Conservation (phyloP, 2,113 vertebrate genomes). For the Benitochromis conjunctus region DNA sequence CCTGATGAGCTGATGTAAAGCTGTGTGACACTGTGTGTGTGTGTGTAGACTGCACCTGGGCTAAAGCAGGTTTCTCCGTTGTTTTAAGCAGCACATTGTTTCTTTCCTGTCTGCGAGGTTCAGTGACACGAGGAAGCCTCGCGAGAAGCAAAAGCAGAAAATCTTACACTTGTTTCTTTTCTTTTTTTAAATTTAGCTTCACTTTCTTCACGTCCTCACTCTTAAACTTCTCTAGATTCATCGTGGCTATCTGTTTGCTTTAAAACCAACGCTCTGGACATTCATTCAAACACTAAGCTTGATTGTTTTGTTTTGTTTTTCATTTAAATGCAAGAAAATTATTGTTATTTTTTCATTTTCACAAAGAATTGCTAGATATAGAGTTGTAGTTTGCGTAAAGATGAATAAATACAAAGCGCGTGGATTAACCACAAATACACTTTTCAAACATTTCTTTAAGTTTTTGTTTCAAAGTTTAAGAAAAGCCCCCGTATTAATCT, state of each 20-base stretch:
- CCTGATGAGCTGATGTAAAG: conserved; percentile 7
- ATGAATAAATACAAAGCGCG: neutral
- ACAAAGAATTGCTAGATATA: neutral
- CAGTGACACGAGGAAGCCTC: neutral
- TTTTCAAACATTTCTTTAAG: neutral
- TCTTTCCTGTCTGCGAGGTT: neutral
- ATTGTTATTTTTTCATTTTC: neutral
- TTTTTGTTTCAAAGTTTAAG: neutral
- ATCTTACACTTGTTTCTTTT: neutral
- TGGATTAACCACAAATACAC: neutral
- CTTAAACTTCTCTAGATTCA: neutral
- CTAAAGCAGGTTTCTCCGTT: neutral
- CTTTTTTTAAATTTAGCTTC: neutral
- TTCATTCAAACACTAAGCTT: neutral
- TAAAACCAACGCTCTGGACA: neutral
- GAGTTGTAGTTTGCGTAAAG: neutral
- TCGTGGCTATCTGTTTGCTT: neutral
- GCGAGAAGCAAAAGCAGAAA: neutral
- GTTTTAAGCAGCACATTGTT: neutral
- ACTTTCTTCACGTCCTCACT: neutral
- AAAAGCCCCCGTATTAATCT: neutral
- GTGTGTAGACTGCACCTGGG: neutral
- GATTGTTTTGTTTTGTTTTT: neutral
- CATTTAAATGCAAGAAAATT: too few species aligned
- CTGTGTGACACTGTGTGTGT: neutral